Percentiles rank a stretch among this genome's conserved stretches.
Conservation (phyloP, 2,888 invertebrate species). For the Uropetala carovei region DNA sequence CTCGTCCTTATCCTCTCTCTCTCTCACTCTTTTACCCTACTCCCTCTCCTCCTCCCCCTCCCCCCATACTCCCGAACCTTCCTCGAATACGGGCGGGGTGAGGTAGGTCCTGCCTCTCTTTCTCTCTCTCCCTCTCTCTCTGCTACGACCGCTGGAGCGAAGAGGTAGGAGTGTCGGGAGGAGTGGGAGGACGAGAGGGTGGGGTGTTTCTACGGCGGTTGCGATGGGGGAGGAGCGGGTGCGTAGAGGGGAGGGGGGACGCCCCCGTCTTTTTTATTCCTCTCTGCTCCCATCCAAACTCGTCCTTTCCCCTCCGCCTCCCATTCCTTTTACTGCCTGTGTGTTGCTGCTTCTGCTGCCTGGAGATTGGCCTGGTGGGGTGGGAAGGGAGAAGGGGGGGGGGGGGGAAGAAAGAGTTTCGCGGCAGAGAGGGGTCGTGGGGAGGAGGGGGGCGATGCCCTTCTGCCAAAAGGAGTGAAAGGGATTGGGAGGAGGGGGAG, state of each 20-base stretch:
- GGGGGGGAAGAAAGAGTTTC: conserved; percentile 18
- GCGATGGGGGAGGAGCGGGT: background rate
- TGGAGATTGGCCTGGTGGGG: background rate
- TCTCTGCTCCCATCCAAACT: background rate
- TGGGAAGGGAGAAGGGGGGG: background rate
- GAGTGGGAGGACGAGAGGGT: no score
- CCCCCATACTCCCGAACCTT: conserved; percentile 12
- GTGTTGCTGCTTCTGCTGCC: background rate
- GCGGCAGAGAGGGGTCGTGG: background rate
- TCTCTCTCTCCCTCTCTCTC: background rate
- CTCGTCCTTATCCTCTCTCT: background rate
- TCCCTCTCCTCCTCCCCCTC: background rate
- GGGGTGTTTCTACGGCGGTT: no score
- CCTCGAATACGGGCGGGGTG: conserved; percentile 30
- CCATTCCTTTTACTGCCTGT: background rate
- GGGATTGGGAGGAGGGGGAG: background rate
- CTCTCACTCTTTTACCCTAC: background rate
- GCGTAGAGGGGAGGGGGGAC: background rate
- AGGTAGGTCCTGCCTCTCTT: conserved; percentile 54
- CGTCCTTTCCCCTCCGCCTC: background rate
- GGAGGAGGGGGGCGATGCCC: conserved; percentile 11
- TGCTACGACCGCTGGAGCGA: conserved; percentile 20
- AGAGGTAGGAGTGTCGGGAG: background rate
- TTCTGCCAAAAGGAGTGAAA: background rate
- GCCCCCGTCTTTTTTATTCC: background rate